Evolutionary conservation across 92 coral and sea anemone genomes (phyloP), one percentile per base, ranked within the genome.

Genomic region (Metridium senile): DNA sequence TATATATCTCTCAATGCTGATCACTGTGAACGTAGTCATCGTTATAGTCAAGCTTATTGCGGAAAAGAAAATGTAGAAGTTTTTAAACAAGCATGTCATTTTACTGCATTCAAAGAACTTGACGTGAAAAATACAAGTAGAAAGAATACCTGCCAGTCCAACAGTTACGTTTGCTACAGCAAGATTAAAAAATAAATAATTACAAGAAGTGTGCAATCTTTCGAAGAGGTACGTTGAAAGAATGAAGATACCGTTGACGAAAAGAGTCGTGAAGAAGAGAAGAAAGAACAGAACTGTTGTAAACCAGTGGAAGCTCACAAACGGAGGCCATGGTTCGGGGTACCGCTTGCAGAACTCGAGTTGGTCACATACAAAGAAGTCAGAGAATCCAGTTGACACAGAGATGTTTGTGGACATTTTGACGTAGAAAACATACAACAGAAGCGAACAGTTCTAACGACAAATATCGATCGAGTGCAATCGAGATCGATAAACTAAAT

Each of bases 1-100:
- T 19, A 72, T 56, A 23, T 52, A 72, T 21, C 76, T 52, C 47
- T 72, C 76, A 18, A 72, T 19, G 62, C 76, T 72, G 29, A 72
- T 35, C 6, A 31, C 11, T 31, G 66, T 54, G 32, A 72, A 72
- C 7, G 43, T 72, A 4, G 66, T 72, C 64, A 72, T 32, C 28
- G 76, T 72, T 19, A 72, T 21, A 11, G 76, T 20, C 76, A 72
- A 52, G 1, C 49, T 59, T 0, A 59, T 53, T 18, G 49, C 66
- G 7, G 56, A 16, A 32, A 31, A 72, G 18, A 0, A 26, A 7
- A 70, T 56, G 20, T 70, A 52, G 1, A 70, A 0, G 75, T 70
- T 30, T 20, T 70, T 70, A n/a, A 70, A 52, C 22, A 52, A 49
- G 18, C 75, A 70, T 1, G 52, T 31, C 52, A 22, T 70, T 1